Base-by-base conservation (phyloP, 2,113 vertebrate species). In the Tachuris rubrigastra region DNA sequence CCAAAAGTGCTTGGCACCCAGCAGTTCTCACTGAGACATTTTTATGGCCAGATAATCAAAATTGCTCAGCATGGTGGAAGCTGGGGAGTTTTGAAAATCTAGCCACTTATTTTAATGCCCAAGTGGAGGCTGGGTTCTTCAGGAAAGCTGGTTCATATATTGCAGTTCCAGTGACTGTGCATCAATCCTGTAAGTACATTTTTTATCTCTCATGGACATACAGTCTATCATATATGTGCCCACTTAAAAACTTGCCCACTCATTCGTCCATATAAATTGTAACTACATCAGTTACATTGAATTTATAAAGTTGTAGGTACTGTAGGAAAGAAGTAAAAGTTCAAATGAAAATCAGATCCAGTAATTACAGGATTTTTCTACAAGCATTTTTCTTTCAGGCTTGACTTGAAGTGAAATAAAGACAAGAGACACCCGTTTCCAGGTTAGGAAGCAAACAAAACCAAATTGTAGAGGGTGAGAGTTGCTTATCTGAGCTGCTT, bases 331-430 rank as follows among this genome's bases (percentile, higher is more conserved):
- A 96, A 97, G 90, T 67, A 90, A 91, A 84, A 96, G 84, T 95
- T 97, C 92, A 95, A 95, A 95, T 97, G 85, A 96, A 97, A 98
- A 97, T 98, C 96, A 97, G 96, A 97, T 93, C 90, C 27, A 31
- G 96, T 96, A 97, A 97, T 97, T 97, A 96, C 1, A 93, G 92
- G 81, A 91, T 93, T 97, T 97, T 98, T 97, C 92, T 97, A 69
- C 60, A 65, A 10, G 41, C 69, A 31, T 78, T 68, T 94, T 93
- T 96, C 79, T 75, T 67, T 81, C 44, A 95, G 84, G 27, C 91
- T 95, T 87, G 84, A 76, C 90, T 97, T 97, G 77, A 95, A 97
- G 94, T 95, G 72, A 97, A 97, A 97, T 96, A 94, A 74, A 90
- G 95, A 93, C 59, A 65, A 96, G 95, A 96, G 90, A 95, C 76